Percentiles rank a stretch among this genome's conserved stretches.
phyloP scores from a whole-genome alignment of 2,888 invertebrate genomes.

The Theodoxus fluviatilis region DNA sequence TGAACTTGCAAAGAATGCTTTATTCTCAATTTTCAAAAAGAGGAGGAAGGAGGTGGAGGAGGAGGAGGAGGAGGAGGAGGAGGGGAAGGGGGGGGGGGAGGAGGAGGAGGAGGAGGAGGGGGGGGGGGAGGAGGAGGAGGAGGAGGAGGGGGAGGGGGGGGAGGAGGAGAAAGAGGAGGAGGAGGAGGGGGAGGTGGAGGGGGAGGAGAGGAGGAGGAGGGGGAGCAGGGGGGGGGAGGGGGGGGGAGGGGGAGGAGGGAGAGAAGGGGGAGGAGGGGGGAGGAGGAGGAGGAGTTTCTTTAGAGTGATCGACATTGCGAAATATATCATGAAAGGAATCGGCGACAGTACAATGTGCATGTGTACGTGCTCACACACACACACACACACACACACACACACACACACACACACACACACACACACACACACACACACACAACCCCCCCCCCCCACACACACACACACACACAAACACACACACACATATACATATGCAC shows the following conservation, averaged over 20 bases:
- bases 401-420: constrained; percentile 10
- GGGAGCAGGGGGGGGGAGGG: neutral
- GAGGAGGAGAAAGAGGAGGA: neutral
- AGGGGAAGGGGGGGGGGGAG: constrained; percentile 20
- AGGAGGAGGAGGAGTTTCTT: neutral
- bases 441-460: neutral
- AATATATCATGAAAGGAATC: too few species aligned
- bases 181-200: neutral
- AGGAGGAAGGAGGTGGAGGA: constrained; percentile 12
- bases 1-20: too few species aligned
- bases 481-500: neutral
- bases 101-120: constrained; percentile 14
- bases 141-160: neutral
- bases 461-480: constrained; percentile 8
- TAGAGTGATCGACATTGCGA: too few species aligned
- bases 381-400: constrained; percentile 10
- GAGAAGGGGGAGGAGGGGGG: neutral
- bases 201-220: neutral
- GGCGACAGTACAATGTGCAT: too few species aligned
- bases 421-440: neutral
- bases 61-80: constrained; percentile 21
- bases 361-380: neutral
- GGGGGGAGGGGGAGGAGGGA: neutral
- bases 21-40: too few species aligned
- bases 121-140: neutral